Evolutionary conservation across 2,797 vertebrate genomes (phyloP), one percentile per base, ranked within the genome.

Genomic region (Corythornis leucogaster): DNA sequence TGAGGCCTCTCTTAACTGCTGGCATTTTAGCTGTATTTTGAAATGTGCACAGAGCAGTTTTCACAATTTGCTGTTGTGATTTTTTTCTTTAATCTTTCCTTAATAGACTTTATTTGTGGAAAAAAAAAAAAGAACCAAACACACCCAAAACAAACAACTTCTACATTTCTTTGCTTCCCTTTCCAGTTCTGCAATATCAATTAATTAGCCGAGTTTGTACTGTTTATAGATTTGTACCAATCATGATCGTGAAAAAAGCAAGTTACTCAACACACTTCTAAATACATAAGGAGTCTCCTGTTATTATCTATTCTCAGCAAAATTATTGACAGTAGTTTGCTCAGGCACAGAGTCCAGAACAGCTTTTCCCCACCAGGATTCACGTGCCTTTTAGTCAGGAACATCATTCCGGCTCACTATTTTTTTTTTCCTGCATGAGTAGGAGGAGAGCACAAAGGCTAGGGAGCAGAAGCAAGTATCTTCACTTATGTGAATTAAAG

Each of bases 341-440:
- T 87, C 71, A 38, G 85, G 86, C 77, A 93, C 51, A 85, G 87
- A 92, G 79, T 90, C 59, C 76, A 78, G 68, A 77, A 71, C 21
- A 58, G 54, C 33, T 71, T 90, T 69, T 70, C 50, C 12, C 22
- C 64, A 40, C 42, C 0, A 18, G 57, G 53, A 50, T 57, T 87
- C 55, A 26, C 46, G 38, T 85, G 78, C 50, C 63, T 88, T 94
- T 81, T 68, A 58, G 62, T 82, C 51, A 61, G 46, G 67, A 93
- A 48, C 1, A 3, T 35, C 73, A 59, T 15, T 50, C 35, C 31
- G 50, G 22, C 31, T 54, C 30, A 19, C 53, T n/a, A n/a, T 58
- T 3, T 0, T 24, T 20, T 20, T 76, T 86, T 62, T 63, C 10
- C 74, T 80, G 88, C 20, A 12, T 0, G 3, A 92, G 71, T 40